Conservation (phyloP, 1,140 invertebrate genomes). For the Drosophila hydei region DNA sequence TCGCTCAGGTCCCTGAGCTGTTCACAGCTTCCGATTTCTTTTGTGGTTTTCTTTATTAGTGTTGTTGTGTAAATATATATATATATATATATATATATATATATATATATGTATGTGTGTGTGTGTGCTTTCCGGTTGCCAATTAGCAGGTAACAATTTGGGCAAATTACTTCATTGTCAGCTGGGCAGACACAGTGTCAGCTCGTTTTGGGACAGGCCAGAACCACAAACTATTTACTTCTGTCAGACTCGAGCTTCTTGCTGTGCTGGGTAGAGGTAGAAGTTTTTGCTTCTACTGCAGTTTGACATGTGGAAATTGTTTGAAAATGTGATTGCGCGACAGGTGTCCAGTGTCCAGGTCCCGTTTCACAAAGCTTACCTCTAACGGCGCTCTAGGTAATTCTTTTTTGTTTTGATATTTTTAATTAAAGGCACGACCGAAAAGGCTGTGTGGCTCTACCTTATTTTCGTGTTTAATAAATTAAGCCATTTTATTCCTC, state of each 20-base stretch:
- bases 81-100: background rate
- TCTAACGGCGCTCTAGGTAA: background rate
- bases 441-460: constrained; percentile 27
- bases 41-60: constrained; percentile 5
- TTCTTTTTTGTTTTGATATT: constrained; percentile 46
- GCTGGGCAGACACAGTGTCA: constrained; percentile 13
- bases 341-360: constrained; percentile 32
- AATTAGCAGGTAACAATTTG: constrained; percentile 48
- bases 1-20: background rate
- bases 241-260: constrained; percentile 15
- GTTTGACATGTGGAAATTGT: constrained; percentile 53
- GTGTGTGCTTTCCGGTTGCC: constrained; percentile 11
- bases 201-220: background rate
- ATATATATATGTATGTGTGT: background rate
- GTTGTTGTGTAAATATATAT: too few species aligned
- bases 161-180: constrained; percentile 43
- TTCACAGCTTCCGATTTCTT: background rate
- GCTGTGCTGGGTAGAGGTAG: background rate
- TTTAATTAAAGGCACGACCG: constrained; percentile 54
- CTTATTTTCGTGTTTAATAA: constrained; percentile 52
- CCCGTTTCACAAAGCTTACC: background rate
- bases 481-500: constrained; percentile 61
- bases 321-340: constrained; percentile 54
- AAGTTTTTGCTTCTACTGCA: background rate
- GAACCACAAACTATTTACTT: constrained; percentile 40